A percentile compares a stretch with the other conserved stretches of the same genome.
phyloP scores from a whole-genome alignment of 1,140 invertebrate species.

The Procambarus virginalis region DNA sequence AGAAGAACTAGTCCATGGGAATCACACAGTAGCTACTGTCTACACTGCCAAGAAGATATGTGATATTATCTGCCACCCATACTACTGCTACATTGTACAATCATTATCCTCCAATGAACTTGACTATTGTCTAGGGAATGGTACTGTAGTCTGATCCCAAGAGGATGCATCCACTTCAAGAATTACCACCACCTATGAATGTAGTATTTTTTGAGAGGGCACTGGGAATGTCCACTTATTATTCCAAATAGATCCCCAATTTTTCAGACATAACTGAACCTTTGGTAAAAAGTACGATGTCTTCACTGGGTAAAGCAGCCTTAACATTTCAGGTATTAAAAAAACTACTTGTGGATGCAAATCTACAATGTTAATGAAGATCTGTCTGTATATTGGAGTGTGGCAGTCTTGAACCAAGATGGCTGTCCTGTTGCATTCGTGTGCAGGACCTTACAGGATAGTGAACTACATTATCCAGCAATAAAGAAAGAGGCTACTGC shows the following conservation, averaged over 20 bases:
- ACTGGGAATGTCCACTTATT: background rate
- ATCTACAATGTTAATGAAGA: background rate
- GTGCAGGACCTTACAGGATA: slow-evolving; percentile 42
- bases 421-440: slow-evolving; percentile 58
- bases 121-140: no score
- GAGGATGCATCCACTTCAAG: background rate
- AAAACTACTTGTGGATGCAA: background rate
- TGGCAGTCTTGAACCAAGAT: slow-evolving; percentile 59
- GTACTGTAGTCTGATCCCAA: no score
- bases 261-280: slow-evolving; percentile 45
- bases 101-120: no score
- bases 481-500: slow-evolving; percentile 42
- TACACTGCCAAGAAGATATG: no score
- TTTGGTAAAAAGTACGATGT: slow-evolving; percentile 19
- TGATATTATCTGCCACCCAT: no score
- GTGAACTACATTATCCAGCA: slow-evolving; percentile 17
- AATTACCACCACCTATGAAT: background rate
- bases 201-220: background rate
- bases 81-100: no score
- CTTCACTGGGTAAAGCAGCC: slow-evolving; percentile 20
- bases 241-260: background rate
- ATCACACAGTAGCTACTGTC: no score
- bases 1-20: no score
- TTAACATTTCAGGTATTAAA: slow-evolving; percentile 4
- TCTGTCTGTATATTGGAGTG: background rate